These are phyloP conservation scores for Chloroclysta siterata DNA, from an alignment of 2,888 invertebrate genomes.

Conservation along the genomic window DNA sequence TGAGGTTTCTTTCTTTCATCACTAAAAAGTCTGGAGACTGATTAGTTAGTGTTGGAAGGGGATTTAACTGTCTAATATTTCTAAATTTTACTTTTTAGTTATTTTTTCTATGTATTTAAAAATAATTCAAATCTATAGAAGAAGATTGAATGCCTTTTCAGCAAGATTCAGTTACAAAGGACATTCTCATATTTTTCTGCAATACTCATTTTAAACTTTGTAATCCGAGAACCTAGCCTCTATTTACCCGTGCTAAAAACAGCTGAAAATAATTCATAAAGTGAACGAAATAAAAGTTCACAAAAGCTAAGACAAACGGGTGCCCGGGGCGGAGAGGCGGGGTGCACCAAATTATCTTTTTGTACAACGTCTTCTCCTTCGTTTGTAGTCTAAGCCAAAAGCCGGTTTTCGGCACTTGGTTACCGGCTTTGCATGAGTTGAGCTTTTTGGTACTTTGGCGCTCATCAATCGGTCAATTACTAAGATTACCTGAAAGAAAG, in stretches of 20 bases:
- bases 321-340: conserved; percentile 61
- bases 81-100: too few relatives aligned
- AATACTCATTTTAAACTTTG: not conserved
- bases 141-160: too few relatives aligned
- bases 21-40: not conserved
- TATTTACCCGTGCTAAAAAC: conserved; percentile 63
- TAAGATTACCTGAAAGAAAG: too few relatives aligned
- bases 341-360: conserved; percentile 77
- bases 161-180: too few relatives aligned
- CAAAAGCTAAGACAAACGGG: conserved; percentile 82
- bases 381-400: conserved; percentile 4
- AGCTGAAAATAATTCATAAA: conserved; percentile 82
- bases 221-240: not conserved
- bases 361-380: conserved; percentile 76
- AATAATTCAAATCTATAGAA: too few relatives aligned
- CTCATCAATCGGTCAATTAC: too few relatives aligned
- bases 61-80: too few relatives aligned
- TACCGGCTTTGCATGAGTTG: not conserved
- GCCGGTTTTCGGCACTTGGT: conserved; percentile 3
- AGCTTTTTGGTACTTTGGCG: too few relatives aligned
- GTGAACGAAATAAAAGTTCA: conserved; percentile 79
- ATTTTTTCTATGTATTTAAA: too few relatives aligned
- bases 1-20: conserved; percentile 6
- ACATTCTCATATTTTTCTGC: not conserved
- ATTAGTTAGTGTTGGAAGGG: not conserved